phyloP scores from a whole-genome alignment of 2,888 invertebrate species.

The Pheosia tremula region DNA sequence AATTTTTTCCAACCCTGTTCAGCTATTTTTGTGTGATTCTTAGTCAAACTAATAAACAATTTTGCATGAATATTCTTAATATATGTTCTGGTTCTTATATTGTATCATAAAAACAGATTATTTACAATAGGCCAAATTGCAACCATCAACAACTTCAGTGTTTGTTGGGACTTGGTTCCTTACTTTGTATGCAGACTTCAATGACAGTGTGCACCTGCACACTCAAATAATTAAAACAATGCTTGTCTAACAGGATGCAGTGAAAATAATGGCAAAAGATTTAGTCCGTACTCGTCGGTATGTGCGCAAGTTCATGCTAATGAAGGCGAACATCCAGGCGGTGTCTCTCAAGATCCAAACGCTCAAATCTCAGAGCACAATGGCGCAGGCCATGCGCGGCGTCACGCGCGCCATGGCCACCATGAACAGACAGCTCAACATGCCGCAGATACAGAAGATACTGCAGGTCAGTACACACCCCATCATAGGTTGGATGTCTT shows the following conservation, averaged over 20 bases:
- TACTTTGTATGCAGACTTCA: too few species aligned
- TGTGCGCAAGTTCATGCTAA: conserved; percentile 99
- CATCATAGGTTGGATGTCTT: too few species aligned
- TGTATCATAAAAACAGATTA: too few species aligned
- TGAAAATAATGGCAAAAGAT: conserved; percentile 99
- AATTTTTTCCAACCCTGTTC: too few species aligned
- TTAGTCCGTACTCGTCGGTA: conserved; percentile 97
- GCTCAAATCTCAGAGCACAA: conserved; percentile 98
- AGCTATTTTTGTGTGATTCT: too few species aligned
- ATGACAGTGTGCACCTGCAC: too few species aligned
- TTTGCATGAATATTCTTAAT: too few species aligned
- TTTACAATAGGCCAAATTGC: too few species aligned
- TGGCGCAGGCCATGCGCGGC: conserved; percentile 99
- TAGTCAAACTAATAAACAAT: too few species aligned
- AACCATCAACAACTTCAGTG: too few species aligned
- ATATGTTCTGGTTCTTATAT: too few species aligned
- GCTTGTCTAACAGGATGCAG: conserved; percentile 91
- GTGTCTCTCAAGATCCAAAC: conserved; percentile 99
- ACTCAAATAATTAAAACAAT: not conserved
- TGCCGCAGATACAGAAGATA: conserved; percentile 99
- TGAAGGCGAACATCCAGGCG: conserved; percentile 99
- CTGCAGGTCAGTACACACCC: conserved; percentile 59
- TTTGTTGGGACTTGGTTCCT: too few species aligned
- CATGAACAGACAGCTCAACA: conserved; percentile 98
- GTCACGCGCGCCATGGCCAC: conserved; percentile 99